Evolutionary conservation across 35 echinoderm and acorn worm genomes (phyloP), one percentile per base, ranked within the genome.

Genomic region (Diadema setosum): DNA sequence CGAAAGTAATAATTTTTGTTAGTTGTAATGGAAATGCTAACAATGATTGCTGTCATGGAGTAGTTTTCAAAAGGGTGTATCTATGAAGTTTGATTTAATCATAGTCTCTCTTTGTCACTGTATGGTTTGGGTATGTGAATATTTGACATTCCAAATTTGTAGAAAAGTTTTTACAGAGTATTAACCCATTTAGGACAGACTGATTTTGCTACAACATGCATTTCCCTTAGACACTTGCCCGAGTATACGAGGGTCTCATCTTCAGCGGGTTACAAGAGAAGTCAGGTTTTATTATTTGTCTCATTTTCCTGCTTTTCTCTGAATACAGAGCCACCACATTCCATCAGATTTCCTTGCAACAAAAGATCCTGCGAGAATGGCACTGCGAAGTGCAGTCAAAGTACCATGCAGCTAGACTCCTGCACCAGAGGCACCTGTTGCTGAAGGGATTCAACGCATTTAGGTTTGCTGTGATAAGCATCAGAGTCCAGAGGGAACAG

Each of bases 401-500:
- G 15, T 74, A 45, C 42, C 44, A 57, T 14, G 41, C 85, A 31
- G 85, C 85, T 73, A 70, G 69, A 65, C 61, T 73, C 39, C 65
- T 87, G 5, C 36, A 70, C 39, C 60, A 74, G 64, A 39, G 24
- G 0, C 85, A 39, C 26, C 85, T 87, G 39, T 44, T 75, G 11
- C 40, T 7, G 17, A 87, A 87, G 30, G 85, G 63, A 48, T 27
- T 87, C 30, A 43, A 27, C 20, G 63, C 61, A 24, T 70, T 87
- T 30, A 42, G 65, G 32, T 87, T 65, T 65, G 65, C 85, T 75
- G 85, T 70, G 33, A 75, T 49, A 42, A 39, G 45, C 42, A 87
- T 61, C 64, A 87, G 25, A 48, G 65, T 49, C 39, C 85, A 73
- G 65, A 14, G 24, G 16, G 12, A 20, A 87, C 42, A 75, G 30